Percentiles rank a stretch among this genome's conserved stretches.
Evolutionary conservation across 2,888 invertebrate species (phyloP).

Genomic region (Griposia aprilina): DNA sequence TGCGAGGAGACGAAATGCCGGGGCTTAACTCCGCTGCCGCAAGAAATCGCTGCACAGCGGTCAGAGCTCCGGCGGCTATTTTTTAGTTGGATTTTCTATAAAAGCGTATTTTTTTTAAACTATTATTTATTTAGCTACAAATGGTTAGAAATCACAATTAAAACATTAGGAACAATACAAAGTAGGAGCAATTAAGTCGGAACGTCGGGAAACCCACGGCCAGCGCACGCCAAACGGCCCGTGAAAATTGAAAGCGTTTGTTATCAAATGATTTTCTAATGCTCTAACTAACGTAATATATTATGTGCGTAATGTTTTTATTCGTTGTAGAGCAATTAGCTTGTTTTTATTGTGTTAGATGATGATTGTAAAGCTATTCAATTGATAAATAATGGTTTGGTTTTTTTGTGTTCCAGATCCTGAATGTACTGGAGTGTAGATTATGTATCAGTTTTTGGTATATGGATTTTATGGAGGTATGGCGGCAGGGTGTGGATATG

Average conservation of each 20-base stretch:
- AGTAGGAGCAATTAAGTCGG: constrained; percentile 48
- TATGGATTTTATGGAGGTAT: background rate
- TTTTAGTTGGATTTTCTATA: no score
- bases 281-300: constrained; percentile 40
- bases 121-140: no score
- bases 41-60: no score
- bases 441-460: background rate
- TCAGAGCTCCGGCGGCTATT: no score
- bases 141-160: constrained; percentile 9
- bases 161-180: constrained; percentile 17
- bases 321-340: background rate
- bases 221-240: constrained; percentile 55
- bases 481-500: background rate
- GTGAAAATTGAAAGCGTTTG: constrained; percentile 74
- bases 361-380: background rate
- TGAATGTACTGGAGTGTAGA: background rate
- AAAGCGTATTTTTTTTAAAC: no score
- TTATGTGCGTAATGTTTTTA: constrained; percentile 33
- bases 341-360: background rate
- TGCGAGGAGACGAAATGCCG: no score
- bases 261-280: constrained; percentile 60
- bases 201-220: constrained; percentile 60
- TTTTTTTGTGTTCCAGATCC: background rate
- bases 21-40: no score
- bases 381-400: background rate